Base-by-base conservation (phyloP, 2,113 vertebrate species). In the Jacana jacana region DNA sequence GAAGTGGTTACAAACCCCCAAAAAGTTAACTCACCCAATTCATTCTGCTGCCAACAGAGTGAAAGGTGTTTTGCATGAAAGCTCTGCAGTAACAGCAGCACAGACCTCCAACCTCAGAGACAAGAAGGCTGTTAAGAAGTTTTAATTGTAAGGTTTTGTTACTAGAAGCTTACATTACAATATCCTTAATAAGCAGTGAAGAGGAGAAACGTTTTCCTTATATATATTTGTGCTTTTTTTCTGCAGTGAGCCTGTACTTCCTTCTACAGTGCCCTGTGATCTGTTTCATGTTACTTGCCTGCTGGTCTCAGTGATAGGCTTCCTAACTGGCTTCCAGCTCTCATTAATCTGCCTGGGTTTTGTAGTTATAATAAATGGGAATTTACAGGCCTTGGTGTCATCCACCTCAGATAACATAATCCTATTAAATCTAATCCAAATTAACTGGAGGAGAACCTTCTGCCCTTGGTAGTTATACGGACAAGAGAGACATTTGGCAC, bases 361-460 rank as follows among this genome's bases (percentile, higher is more conserved):
- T 86, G 58, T 65, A 77, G 49, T 44, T 65, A 10, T 6, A 82
- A 70, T 73, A 88, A 69, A 91, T 13, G 61, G 77, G 55, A 90
- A 65, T 63, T 80, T 54, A 31, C 2, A 5, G 82, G 86, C 80
- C 71, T 81, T 35, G n/a, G 64, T 86, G 68, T 81, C n/a, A 16
- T 54, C 61, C 48, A 84, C 79, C 71, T 93, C 82, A 88, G 68
- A 69, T 57, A 66, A 73, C 20, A n/a, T 14, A 35, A 89, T 82
- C 66, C 78, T 82, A 61, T 86, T 95, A 93, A 79, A 80, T 61
- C 49, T 86, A 82, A 93, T 89, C 71, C 79, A 91, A 73, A 75
- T 87, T 51, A 88, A 73, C 61, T 57, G 31, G 42, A 79, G 40
- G 39, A 91, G 46, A 94, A 69, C 30, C 35, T 54, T 90, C 85